These are phyloP conservation scores for Dynastes grantii DNA, from an alignment of 2,888 invertebrate species.

Conservation along the genomic window DNA sequence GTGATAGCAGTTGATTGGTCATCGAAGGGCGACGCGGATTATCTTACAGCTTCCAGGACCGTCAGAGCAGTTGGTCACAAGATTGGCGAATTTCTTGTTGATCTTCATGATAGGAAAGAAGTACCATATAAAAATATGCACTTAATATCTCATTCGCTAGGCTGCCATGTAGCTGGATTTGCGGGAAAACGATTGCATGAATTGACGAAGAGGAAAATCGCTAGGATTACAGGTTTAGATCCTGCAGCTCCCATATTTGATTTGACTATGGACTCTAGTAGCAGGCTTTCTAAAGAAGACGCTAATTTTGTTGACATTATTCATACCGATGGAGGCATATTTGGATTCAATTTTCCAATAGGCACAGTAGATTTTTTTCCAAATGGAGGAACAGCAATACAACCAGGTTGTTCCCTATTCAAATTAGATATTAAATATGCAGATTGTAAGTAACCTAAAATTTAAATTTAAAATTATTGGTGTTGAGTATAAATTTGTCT, in stretches of 20 bases:
- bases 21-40: conserved; percentile 62
- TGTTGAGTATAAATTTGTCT: conserved; percentile 5
- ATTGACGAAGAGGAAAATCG: conserved; percentile 61
- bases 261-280: conserved; percentile 62
- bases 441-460: conserved; percentile 58
- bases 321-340: conserved; percentile 75
- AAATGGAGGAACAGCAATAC: conserved; percentile 73
- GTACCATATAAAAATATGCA: conserved; percentile 55
- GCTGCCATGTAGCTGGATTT: conserved; percentile 62
- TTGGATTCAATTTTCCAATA: conserved; percentile 66
- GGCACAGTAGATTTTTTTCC: conserved; percentile 76
- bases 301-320: conserved; percentile 76
- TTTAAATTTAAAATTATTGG: conserved; percentile 1
- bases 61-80: conserved; percentile 60
- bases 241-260: conserved; percentile 73
- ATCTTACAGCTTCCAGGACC: conserved; percentile 62
- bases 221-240: conserved; percentile 72
- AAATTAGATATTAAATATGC: conserved; percentile 57
- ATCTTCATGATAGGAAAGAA: neutral
- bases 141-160: conserved; percentile 63
- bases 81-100: conserved; percentile 59
- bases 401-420: conserved; percentile 71
- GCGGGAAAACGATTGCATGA: conserved; percentile 61
- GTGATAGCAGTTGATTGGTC: conserved; percentile 73
- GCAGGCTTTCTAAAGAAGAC: conserved; percentile 73